phyloP scores from a whole-genome alignment of 2,888 invertebrate species.

The Nomada flava region DNA sequence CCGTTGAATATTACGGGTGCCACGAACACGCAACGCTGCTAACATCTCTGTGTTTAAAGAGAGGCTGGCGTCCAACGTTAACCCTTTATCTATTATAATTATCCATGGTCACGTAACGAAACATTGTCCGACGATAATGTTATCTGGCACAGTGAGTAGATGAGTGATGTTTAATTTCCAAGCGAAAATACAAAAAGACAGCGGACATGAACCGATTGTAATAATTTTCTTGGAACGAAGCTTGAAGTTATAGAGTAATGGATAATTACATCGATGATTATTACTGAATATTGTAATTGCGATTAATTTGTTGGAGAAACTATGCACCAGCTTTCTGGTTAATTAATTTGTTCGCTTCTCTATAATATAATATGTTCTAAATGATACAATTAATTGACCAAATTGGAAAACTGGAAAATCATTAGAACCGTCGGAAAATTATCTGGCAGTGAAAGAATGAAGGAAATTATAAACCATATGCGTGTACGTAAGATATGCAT shows the following conservation, averaged over 20 bases:
- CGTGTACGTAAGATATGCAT: no score
- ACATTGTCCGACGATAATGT: not conserved
- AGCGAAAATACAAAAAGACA: not conserved
- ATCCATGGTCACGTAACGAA: not conserved
- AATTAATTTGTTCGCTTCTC: not conserved
- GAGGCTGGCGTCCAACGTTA: not conserved
- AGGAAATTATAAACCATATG: no score
- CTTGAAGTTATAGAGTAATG: no score
- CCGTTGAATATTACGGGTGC: conserved; percentile 71
- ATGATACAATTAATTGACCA: no score
- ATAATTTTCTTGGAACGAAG: no score
- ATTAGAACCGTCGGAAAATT: no score
- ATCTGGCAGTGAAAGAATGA: no score
- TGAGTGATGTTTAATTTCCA: not conserved
- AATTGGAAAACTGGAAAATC: no score
- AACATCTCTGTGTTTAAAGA: conserved; percentile 9
- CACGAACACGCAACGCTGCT: conserved; percentile 36
- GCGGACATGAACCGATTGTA: no score
- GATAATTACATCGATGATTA: no score
- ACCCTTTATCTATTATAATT: not conserved
- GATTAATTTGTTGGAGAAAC: not conserved
- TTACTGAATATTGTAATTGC: not conserved
- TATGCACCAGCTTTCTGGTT: not conserved
- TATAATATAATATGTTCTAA: no score
- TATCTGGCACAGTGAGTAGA: not conserved